A percentile compares a stretch with the other conserved stretches of the same genome.
Evolutionary conservation across 2,113 vertebrate species (phyloP).

Genomic region (Marcusenius ussheri): DNA sequence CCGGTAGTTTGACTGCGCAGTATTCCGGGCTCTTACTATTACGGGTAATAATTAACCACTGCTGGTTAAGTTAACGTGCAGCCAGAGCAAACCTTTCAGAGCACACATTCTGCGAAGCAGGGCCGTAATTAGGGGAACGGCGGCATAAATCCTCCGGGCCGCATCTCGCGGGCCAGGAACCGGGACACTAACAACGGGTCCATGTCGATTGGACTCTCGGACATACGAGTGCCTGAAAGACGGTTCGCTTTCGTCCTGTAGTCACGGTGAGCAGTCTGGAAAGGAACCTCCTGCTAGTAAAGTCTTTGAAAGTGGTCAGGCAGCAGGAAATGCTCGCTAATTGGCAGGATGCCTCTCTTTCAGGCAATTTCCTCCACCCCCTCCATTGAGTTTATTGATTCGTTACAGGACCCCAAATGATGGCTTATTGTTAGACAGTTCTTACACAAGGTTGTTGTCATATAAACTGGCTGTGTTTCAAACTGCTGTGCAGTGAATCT

Average conservation of each 20-base stretch:
- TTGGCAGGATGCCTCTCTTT: constrained; percentile 42
- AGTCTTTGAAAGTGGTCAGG: constrained; percentile 45
- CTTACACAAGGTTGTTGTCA: constrained; percentile 35
- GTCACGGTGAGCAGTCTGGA: constrained; percentile 22
- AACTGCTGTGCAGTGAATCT: neutral
- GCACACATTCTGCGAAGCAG: neutral
- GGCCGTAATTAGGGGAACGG: neutral
- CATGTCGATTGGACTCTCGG: neutral
- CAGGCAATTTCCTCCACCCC: constrained; percentile 47
- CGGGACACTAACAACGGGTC: neutral
- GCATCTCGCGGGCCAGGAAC: neutral
- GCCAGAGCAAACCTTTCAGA: neutral
- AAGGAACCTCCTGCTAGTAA: constrained; percentile 34
- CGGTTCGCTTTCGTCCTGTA: neutral
- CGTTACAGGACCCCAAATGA: constrained; percentile 57
- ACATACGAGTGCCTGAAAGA: neutral
- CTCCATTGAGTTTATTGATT: constrained; percentile 54
- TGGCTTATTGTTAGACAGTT: constrained; percentile 36
- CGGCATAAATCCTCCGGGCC: neutral
- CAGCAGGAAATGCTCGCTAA: constrained; percentile 48
- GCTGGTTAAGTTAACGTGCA: neutral
- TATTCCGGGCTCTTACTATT: neutral
- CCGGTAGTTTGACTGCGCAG: neutral
- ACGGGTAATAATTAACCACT: constrained; percentile 13
- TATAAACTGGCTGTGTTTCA: constrained; percentile 13